Evolutionary conservation across 2,888 invertebrate species (phyloP), one percentile per base, ranked within the genome.

Genomic region (Acheta domesticus): DNA sequence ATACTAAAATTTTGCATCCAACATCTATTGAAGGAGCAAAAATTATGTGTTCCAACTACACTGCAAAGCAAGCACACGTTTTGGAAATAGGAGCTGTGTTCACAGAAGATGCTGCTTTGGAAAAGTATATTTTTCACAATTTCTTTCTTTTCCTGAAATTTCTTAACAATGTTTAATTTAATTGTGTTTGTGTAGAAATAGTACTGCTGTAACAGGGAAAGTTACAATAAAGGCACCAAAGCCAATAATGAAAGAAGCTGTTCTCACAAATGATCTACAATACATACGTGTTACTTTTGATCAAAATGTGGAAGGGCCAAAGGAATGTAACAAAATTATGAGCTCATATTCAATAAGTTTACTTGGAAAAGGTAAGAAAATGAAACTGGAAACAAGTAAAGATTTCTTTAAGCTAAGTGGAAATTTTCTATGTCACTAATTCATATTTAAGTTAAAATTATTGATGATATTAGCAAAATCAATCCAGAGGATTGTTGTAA

Each of bases 61-160:
- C 77, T 14, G 79, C 79, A 16, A 50, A 75, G 76, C 77, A 78
- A 48, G 81, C 82, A 11, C 79, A 79, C 23, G 36, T 62, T 74
- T 36, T 81, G 21, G 77, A 80, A 77, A 78, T 83, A 19, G 82
- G 83, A 23, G 81, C 81, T 8, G 82, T 80, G 14, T 82, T 80
- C 73, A 81, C 82, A 23, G 81, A 81, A 78, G 81, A 81, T 36
- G 82, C 82, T 14, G 82, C 82, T 1, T 50, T 80, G 49, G 81
- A 81, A 74, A 80, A 80, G 82, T 82, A 78, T 74, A 75, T 75
- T 75, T 75, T 75, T 48, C 19, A 21, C 21, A 21, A 8, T 75
- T n/a, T 75, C 16, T 75, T 75, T 16, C n/a, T 75, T 36, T 19
- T 62, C 62, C 62, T 62, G 4, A 16, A 14, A 62, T 62, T 62